A percentile compares a stretch with the other conserved stretches of the same genome.
Evolutionary conservation across 2,888 invertebrate genomes (phyloP).

Genomic region (Cremastinae sp.): DNA sequence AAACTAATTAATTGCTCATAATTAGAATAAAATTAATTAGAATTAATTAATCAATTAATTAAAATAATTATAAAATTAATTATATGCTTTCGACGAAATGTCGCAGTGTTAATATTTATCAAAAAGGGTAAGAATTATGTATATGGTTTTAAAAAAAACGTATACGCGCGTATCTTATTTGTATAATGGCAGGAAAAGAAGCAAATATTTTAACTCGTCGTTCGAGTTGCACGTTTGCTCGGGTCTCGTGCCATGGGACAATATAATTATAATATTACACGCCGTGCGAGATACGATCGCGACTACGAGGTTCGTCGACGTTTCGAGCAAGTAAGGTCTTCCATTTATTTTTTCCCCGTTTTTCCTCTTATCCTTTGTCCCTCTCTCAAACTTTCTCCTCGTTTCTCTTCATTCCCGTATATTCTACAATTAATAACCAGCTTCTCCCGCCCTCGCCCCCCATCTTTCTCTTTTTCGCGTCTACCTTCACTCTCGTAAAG

Average conservation of each 20-base stretch:
- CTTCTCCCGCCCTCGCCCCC: constrained; percentile 46
- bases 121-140: constrained; percentile 16
- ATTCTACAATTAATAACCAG: constrained; percentile 62
- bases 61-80: too few species aligned
- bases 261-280: constrained; percentile 75
- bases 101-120: constrained; percentile 26
- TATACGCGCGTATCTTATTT: constrained; percentile 5
- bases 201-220: constrained; percentile 29
- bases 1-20: too few species aligned
- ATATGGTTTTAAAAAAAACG: neutral
- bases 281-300: constrained; percentile 68
- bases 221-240: constrained; percentile 53
- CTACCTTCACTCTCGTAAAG: constrained; percentile 62
- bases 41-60: too few species aligned
- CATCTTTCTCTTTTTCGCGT: constrained; percentile 14
- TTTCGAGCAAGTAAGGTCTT: constrained; percentile 53
- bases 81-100: constrained; percentile 31
- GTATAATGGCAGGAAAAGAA: constrained; percentile 29
- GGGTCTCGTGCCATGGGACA: constrained; percentile 61
- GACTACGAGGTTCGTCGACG: constrained; percentile 59
- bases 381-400: constrained; percentile 53
- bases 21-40: too few species aligned
- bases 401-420: constrained; percentile 52
- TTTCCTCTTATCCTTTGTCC: constrained; percentile 33
- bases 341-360: constrained; percentile 45